These are phyloP conservation scores for Strix aluco DNA, from an alignment of 2,113 vertebrate species.

Conservation along the genomic window DNA sequence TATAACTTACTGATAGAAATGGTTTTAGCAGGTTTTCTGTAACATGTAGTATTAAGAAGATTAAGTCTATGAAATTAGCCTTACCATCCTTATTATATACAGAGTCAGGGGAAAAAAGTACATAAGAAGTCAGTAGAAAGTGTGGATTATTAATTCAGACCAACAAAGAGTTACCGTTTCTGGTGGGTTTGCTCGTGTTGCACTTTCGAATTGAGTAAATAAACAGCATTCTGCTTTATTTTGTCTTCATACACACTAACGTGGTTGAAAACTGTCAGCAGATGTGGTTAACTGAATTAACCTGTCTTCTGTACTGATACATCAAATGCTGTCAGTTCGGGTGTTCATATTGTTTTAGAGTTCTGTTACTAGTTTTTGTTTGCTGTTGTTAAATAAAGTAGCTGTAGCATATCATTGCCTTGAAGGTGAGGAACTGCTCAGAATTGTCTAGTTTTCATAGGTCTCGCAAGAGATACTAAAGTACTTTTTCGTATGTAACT, in stretches of 20 bases:
- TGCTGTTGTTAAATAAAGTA: neutral
- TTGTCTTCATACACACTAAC: neutral
- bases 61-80: neutral
- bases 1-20: neutral
- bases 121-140: neutral
- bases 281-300: neutral
- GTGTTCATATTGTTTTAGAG: neutral
- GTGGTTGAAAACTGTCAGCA: neutral
- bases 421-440: neutral
- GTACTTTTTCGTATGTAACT: neutral
- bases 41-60: neutral
- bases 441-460: neutral
- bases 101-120: neutral
- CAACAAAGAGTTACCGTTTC: neutral
- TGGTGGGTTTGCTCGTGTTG: neutral
- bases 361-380: neutral
- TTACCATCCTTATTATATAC: neutral
- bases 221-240: neutral
- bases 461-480: neutral
- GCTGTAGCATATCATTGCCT: neutral
- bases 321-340: neutral
- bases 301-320: neutral
- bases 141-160: neutral
- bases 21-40: neutral
- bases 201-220: neutral